Evolutionary conservation across 53 echinoderm and acorn worm species (phyloP), one percentile per base, ranked within the genome.

Genomic region (Arbacia lixula): DNA sequence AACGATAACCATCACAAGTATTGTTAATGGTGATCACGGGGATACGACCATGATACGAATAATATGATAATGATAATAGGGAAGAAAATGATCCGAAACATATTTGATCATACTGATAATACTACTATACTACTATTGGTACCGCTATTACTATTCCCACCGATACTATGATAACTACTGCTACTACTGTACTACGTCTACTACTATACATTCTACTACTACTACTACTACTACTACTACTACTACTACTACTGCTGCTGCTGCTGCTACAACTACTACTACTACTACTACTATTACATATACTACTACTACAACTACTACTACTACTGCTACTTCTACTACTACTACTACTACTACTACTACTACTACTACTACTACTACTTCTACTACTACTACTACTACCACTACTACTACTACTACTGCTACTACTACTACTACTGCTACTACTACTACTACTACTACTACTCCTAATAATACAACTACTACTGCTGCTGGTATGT

Each of bases 11-110:
- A n/a, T n/a, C n/a, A n/a, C n/a, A n/a, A n/a, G n/a, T n/a, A n/a
- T n/a, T n/a, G n/a, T n/a, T n/a, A n/a, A n/a, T n/a, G n/a, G n/a
- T n/a, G n/a, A n/a, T n/a, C n/a, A n/a, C n/a, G n/a, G n/a, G n/a
- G n/a, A n/a, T n/a, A n/a, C n/a, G n/a, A n/a, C n/a, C n/a, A n/a
- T n/a, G n/a, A n/a, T n/a, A n/a, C n/a, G n/a, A n/a, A n/a, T n/a
- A n/a, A n/a, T n/a, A n/a, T n/a, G n/a, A n/a, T 56, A 56, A 56
- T 56, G 56, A 56, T n/a, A 56, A 56, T 56, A 56, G 2, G 10
- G 1, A 9, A 56, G 10, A 26, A n/a, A 56, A 56, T 56, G 17
- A n/a, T 2, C n/a, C n/a, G n/a, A n/a, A n/a, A n/a, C n/a, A n/a
- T n/a, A n/a, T n/a, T n/a, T n/a, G n/a, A n/a, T n/a, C n/a, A n/a